Base-by-base conservation (phyloP, 2,113 vertebrate species). In the Solea solea region DNA sequence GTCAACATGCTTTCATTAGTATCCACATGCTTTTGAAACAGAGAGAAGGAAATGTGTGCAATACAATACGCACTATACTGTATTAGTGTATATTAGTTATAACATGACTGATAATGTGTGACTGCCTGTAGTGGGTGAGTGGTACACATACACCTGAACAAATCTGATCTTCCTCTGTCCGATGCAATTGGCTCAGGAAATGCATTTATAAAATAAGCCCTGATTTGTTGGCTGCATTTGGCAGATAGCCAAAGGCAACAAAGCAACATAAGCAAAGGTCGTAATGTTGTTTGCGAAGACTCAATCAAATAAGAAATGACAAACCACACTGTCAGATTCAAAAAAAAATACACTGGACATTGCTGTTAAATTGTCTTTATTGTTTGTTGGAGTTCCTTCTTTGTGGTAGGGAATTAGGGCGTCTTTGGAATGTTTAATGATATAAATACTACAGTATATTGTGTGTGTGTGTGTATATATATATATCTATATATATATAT, bases 271-370 rank as follows among this genome's bases (percentile, higher is more conserved):
- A 87, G 72, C 86, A 85, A 84, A 85, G 88, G 83, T 81, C 62
- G 69, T 91, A 91, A 91, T 83, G 77, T 84, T 70, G 81, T 91
- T 92, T 88, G 79, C 81, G 10, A 42, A 78, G 86, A 67, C 83
- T 90, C 84, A 84, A 92, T 92, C 88, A 89, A 86, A 90, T 92
- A 86, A 92, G 81, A 91, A 89, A 92, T 92, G 90, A 91, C 90
- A 91, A 92, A 92, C 86, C 88, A 82, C 86, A 73, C 87, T 91
- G 91, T 91, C 89, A 69, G 80, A 88, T 86, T 86, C 83, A 49
- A 76, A 83, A 75, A 83, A 88, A 86, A 91, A 91, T 86, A 91
- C 87, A 83, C 85, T 45, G 75, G 69, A 21, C 86, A 88, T 84
- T 86, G 86, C 86, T 75, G 75, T 89, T 81, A 86, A 82, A 90